Evolutionary conservation across 1,140 invertebrate genomes (phyloP).

Genomic region (Macrocentrus cingulum): DNA sequence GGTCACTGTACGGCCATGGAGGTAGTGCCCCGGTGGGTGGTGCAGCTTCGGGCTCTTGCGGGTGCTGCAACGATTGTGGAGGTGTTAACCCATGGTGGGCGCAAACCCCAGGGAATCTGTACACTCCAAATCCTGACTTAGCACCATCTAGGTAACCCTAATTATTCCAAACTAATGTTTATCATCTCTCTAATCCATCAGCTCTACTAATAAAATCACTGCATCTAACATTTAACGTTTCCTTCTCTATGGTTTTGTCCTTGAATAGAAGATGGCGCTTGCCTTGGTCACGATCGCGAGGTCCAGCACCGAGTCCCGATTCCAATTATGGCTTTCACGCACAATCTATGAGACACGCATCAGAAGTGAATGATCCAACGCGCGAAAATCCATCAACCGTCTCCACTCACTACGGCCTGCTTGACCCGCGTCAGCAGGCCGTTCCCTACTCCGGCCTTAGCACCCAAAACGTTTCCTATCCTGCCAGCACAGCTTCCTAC

Average conservation of each 20-base stretch:
- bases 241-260: not conserved
- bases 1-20: slow-evolving; percentile 71
- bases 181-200: slow-evolving; percentile 8
- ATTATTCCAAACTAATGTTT: slow-evolving; percentile 8
- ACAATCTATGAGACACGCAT: slow-evolving; percentile 46
- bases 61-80: slow-evolving; percentile 73
- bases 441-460: slow-evolving; percentile 52
- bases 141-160: slow-evolving; percentile 50
- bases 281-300: slow-evolving; percentile 54
- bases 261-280: slow-evolving; percentile 51
- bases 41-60: slow-evolving; percentile 63
- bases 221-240: slow-evolving; percentile 12
- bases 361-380: slow-evolving; percentile 38
- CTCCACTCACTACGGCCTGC: slow-evolving; percentile 48
- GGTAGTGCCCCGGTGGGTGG: slow-evolving; percentile 52
- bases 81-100: slow-evolving; percentile 60
- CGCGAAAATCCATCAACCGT: slow-evolving; percentile 39
- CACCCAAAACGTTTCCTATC: slow-evolving; percentile 39
- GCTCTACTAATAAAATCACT: slow-evolving; percentile 3
- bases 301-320: slow-evolving; percentile 62
- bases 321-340: slow-evolving; percentile 69
- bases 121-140: slow-evolving; percentile 75
- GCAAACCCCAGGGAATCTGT: slow-evolving; percentile 69
- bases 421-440: slow-evolving; percentile 46
- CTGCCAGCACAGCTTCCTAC: slow-evolving; percentile 50